A percentile compares a stretch with the other conserved stretches of the same genome.
phyloP scores from a whole-genome alignment of 1,140 invertebrate species.

The Rhagoletis pomonella region DNA sequence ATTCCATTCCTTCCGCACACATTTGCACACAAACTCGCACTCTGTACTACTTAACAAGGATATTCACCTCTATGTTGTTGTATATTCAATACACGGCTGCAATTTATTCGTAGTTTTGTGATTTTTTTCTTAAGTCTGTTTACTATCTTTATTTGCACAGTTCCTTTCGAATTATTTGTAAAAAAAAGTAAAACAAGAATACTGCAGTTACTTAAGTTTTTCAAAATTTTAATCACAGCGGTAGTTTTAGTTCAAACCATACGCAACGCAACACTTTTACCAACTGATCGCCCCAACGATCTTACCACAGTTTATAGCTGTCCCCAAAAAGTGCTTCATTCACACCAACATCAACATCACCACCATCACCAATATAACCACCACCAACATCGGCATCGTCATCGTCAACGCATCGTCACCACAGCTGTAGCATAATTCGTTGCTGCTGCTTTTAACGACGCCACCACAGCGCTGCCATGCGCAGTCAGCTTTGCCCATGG shows the following conservation, averaged over 20 bases:
- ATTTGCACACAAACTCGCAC: not conserved
- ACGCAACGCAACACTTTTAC: slow-evolving; percentile 73
- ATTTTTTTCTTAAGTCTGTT: not conserved
- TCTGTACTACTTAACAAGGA: not conserved
- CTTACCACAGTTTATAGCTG: slow-evolving; percentile 71
- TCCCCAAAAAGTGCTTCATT: slow-evolving; percentile 37
- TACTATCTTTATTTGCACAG: not conserved
- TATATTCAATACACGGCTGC: not conserved
- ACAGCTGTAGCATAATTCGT: not conserved
- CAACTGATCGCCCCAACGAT: slow-evolving; percentile 72
- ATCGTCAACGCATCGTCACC: slow-evolving; percentile 7
- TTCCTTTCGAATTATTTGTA: not conserved
- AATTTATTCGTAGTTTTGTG: not conserved
- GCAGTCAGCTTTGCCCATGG: not conserved
- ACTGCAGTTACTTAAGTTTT: not conserved
- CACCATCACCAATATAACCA: not conserved
- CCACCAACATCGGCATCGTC: not conserved
- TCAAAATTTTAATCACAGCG: slow-evolving; percentile 15
- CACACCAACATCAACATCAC: slow-evolving; percentile 25
- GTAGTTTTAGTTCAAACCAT: slow-evolving; percentile 60
- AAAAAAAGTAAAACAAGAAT: not conserved
- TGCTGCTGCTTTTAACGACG: not conserved
- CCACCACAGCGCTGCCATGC: not conserved
- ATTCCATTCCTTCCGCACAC: not conserved
- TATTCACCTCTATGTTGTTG: slow-evolving; percentile 31